Base-by-base conservation (phyloP, 2,888 invertebrate species). In the Euzetes globulus region DNA sequence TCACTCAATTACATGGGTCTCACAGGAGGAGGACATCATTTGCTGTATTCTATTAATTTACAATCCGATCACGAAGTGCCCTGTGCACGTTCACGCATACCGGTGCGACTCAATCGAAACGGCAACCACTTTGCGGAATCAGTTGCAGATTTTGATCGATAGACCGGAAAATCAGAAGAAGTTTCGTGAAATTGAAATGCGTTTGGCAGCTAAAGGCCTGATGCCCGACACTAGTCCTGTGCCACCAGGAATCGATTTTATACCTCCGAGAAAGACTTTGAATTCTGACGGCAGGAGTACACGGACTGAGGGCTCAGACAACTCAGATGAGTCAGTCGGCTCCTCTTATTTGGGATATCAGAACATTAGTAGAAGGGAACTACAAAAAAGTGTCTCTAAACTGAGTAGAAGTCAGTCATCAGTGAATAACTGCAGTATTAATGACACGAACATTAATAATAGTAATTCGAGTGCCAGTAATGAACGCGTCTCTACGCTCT, bases 41-140 rank as follows among this genome's bases (percentile, higher is more conserved):
- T 93, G 94, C 1, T 93, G 93, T 80, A 94, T 97, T 75, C 87
- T 96, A 78, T 86, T 97, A 68, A 88, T 97, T 0, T 94, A 92
- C 82, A 97, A 97, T 85, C 95, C 96, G 0, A 89, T 92, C 74
- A 95, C 95, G 11, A 91, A 92, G 79, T 93, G 94, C 82, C 95
- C 95, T 0, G 89, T 97, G 33, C 96, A 97, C 82, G 94, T 95
- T 2, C 97, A 98, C 82, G 95, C 94, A 73, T 97, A 88, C 82
- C 88, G 95, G 80, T 85, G 85, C 83, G 97, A 97, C 83, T 93
- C 93, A 13, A 89, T 93, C 78, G 91, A 93, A 81, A 97, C 96
- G 25, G 96, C 97, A 0, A 88, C 90, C 77, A 87, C 93, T 81
- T 86, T 98, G 75, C 90, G 90, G 81, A 88, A 89, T 15, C 94